These are phyloP conservation scores for Lepidochrysops patricia DNA, from an alignment of 2,888 invertebrate genomes.

Conservation along the genomic window DNA sequence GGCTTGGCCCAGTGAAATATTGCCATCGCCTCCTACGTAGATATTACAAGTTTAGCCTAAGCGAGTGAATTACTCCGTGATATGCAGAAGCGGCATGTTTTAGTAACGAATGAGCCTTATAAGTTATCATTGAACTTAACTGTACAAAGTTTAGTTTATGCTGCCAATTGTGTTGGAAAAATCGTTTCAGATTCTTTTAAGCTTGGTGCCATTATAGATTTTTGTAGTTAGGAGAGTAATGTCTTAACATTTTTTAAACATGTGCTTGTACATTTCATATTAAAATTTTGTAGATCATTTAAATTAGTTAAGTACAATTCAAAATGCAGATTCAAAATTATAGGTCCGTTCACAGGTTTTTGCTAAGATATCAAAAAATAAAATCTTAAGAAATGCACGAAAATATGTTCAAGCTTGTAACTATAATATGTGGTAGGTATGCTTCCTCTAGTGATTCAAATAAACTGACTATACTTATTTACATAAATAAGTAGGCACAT, in stretches of 20 bases:
- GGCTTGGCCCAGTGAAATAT: conserved; percentile 61
- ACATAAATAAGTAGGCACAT: conserved; percentile 2
- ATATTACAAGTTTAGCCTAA: conserved; percentile 47
- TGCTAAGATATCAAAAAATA: background rate
- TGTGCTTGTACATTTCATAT: background rate
- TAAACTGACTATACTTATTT: background rate
- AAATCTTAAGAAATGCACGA: background rate
- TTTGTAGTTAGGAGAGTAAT: background rate
- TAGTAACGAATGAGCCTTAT: conserved; percentile 1
- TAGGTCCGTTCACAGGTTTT: background rate
- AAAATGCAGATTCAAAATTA: background rate
- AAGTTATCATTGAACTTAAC: background rate
- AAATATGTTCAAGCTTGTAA: background rate
- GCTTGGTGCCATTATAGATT: background rate
- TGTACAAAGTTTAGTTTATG: background rate
- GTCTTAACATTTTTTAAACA: background rate
- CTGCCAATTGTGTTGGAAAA: background rate
- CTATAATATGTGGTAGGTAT: background rate
- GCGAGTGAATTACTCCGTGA: conserved; percentile 31
- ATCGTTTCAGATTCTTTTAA: background rate
- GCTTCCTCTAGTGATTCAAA: background rate
- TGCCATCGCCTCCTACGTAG: conserved; percentile 68
- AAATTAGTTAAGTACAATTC: background rate
- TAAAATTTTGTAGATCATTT: background rate
- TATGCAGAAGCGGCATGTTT: conserved; percentile 26